phyloP scores from a whole-genome alignment of 2,113 vertebrate species.

The Pseudopodoces humilis region DNA sequence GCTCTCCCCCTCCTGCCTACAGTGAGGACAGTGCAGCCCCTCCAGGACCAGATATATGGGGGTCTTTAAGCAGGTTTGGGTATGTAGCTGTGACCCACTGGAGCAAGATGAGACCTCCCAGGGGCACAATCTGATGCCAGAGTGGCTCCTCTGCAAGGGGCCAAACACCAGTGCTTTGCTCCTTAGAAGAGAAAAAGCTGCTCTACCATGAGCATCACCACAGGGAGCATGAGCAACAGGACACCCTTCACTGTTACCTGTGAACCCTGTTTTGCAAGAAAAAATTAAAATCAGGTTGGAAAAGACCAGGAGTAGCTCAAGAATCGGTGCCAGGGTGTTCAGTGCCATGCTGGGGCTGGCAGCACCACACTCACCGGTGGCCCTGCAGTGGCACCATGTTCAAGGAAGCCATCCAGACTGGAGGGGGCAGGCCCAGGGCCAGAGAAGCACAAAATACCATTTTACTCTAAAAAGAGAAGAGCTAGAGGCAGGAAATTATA shows the following conservation, averaged over 20 bases:
- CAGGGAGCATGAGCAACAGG: background rate
- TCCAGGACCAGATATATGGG: background rate
- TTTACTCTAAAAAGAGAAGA: constrained; percentile 51
- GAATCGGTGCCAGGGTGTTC: accelerated
- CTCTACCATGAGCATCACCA: accelerated
- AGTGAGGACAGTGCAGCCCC: background rate
- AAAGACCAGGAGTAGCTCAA: background rate
- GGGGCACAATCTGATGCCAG: background rate
- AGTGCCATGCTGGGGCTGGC: accelerated
- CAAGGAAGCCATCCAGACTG: background rate
- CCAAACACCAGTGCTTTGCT: background rate
- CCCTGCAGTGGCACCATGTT: background rate
- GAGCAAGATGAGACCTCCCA: background rate
- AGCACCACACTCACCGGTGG: background rate
- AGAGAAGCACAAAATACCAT: constrained; percentile 11
- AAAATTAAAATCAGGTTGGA: accelerated
- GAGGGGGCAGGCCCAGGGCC: background rate
- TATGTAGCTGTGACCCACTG: background rate
- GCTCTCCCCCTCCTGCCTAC: background rate
- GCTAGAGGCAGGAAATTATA: constrained; percentile 53
- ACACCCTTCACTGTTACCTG: background rate
- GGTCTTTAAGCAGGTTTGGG: background rate
- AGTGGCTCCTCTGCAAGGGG: background rate
- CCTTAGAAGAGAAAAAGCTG: background rate
- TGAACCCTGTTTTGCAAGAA: background rate